phyloP scores from a whole-genome alignment of 2,797 vertebrate species.

The Hylomyscus alleni region DNA sequence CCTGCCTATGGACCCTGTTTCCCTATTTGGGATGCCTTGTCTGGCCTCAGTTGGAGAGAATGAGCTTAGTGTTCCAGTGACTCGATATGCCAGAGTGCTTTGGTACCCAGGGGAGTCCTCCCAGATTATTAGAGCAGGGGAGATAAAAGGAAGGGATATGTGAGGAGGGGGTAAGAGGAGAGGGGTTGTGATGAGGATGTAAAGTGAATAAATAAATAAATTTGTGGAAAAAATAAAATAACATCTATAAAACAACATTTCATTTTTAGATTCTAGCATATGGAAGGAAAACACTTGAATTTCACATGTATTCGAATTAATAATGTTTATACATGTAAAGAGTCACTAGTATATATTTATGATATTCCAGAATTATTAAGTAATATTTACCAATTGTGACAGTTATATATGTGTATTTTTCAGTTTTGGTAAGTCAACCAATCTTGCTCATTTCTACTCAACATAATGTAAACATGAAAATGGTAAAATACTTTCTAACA shows the following conservation, averaged over 20 bases:
- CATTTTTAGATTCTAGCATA: conserved; percentile 17
- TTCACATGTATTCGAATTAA: conserved; percentile 49
- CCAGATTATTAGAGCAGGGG: neutral
- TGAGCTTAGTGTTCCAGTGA: neutral
- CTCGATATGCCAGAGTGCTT: neutral
- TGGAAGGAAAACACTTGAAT: neutral
- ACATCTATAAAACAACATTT: conserved; percentile 37
- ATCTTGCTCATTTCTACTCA: conserved; percentile 44
- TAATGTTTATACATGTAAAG: conserved; percentile 43
- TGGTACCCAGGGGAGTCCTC: neutral
- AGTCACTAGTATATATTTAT: conserved; percentile 9
- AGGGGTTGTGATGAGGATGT: neutral
- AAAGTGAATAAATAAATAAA: neutral
- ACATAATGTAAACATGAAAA: neutral
- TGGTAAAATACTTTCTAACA: neutral
- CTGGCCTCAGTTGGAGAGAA: neutral
- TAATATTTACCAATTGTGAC: conserved; percentile 46
- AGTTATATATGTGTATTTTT: conserved; percentile 55
- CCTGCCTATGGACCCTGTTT: neutral
- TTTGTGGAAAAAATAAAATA: conserved; percentile 43
- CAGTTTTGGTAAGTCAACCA: conserved; percentile 16
- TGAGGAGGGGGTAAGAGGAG: neutral
- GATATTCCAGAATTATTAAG: neutral
- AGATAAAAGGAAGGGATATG: neutral
- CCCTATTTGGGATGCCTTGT: neutral